Conservation (phyloP, 2,888 invertebrate species). For the Plebejus argus region DNA sequence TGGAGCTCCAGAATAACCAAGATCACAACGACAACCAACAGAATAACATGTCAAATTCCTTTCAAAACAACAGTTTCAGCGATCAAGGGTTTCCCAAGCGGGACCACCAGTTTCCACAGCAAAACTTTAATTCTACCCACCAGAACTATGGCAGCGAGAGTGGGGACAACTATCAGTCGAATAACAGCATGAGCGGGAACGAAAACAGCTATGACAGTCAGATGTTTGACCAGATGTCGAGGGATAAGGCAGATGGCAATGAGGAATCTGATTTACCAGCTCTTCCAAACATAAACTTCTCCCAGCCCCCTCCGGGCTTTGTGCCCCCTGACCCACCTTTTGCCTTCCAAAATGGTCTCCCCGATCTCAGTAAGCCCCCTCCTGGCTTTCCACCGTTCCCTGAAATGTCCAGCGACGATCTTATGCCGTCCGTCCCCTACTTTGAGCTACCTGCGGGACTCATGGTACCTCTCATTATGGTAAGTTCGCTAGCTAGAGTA, state of each 20-base stretch:
- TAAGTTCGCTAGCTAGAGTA: conserved; percentile 55
- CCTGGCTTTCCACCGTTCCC: conserved; percentile 86
- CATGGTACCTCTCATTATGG: conserved; percentile 97
- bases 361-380: conserved; percentile 93
- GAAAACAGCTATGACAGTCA: conserved; percentile 76
- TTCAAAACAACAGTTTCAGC: conserved; percentile 62
- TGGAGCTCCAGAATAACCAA: conserved; percentile 77
- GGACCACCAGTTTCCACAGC: conserved; percentile 51
- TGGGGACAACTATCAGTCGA: conserved; percentile 69
- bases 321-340: conserved; percentile 52
- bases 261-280: conserved; percentile 63
- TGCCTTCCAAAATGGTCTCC: conserved; percentile 83
- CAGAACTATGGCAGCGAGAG: conserved; percentile 68
- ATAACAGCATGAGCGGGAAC: conserved; percentile 74
- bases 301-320: conserved; percentile 75
- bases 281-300: conserved; percentile 73
- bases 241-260: conserved; percentile 53
- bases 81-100: conserved; percentile 62
- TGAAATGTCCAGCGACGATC: conserved; percentile 83
- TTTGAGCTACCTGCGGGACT: conserved; percentile 98
- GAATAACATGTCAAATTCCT: conserved; percentile 57
- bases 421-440: conserved; percentile 95
- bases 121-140: conserved; percentile 60
- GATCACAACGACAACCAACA: conserved; percentile 61
- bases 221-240: conserved; percentile 67